Evolutionary conservation across 2,113 vertebrate species (phyloP).

Genomic region (Channa maculata): DNA sequence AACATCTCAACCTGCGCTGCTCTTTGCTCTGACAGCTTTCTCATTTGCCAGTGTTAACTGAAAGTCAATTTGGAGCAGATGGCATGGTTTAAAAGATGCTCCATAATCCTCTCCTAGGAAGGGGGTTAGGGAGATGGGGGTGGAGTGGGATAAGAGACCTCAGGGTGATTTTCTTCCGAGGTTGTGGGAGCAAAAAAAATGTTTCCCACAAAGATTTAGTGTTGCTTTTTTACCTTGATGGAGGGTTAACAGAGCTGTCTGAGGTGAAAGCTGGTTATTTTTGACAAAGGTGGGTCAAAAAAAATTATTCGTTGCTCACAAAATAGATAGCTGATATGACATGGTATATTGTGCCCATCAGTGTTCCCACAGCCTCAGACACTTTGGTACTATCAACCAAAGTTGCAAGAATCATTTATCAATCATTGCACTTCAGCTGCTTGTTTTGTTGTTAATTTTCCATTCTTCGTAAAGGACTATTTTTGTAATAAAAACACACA

Average conservation of each 20-base stretch:
- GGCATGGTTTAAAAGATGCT: constrained; percentile 62
- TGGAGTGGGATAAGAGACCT: background rate
- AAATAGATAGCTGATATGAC: no score
- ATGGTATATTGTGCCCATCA: no score
- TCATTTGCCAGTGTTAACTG: constrained; percentile 58
- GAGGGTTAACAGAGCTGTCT: background rate
- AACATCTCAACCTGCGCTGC: constrained; percentile 18
- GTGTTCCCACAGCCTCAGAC: background rate
- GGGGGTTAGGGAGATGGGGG: constrained; percentile 9
- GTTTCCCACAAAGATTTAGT: constrained; percentile 27
- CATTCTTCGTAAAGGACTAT: no score
- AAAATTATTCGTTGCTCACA: no score
- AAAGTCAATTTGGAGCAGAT: constrained; percentile 70
- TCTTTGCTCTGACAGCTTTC: constrained; percentile 36
- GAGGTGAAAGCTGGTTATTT: constrained; percentile 33
- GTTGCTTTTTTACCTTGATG: background rate
- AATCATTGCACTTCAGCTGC: no score
- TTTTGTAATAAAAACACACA: no score
- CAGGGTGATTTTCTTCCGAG: constrained; percentile 1
- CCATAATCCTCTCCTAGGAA: constrained; percentile 59
- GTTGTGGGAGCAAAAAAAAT: constrained; percentile 20
- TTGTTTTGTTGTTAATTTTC: no score
- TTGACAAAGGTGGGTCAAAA: background rate
- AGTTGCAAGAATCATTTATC: no score
- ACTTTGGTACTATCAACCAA: background rate